Percentiles rank a stretch among this genome's conserved stretches.
Evolutionary conservation across 1,140 invertebrate species (phyloP).

Genomic region (Drosophila funebris): DNA sequence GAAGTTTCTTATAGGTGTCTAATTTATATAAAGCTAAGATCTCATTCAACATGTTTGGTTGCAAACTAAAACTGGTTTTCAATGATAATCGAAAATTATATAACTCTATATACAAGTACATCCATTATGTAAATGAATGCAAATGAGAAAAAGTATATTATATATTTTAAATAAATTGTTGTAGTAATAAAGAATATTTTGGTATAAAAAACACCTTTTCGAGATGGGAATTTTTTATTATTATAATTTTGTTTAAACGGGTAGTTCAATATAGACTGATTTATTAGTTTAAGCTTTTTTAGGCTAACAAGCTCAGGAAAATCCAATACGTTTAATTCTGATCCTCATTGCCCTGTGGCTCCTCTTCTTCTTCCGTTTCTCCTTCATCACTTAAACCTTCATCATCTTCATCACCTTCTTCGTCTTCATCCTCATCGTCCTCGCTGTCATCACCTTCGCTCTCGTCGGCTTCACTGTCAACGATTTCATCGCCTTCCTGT

Average conservation of each 20-base stretch:
- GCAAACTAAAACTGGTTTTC: not conserved
- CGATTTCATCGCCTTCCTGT: not conserved
- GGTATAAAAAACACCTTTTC: too few species aligned
- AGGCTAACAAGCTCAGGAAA: not conserved
- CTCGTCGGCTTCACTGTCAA: not conserved
- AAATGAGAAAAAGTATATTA: too few species aligned
- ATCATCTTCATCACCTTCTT: not conserved
- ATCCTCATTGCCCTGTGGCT: not conserved
- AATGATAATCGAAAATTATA: not conserved
- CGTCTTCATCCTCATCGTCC: not conserved
- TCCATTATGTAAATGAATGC: too few species aligned
- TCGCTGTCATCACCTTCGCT: not conserved
- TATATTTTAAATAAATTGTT: too few species aligned
- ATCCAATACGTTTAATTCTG: slow-evolving; percentile 6
- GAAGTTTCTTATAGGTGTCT: not conserved
- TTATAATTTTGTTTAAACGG: too few species aligned
- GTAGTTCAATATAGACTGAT: not conserved
- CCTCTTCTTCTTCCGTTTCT: not conserved
- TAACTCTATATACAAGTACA: too few species aligned
- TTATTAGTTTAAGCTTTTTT: not conserved
- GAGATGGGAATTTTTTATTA: not conserved
- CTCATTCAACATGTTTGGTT: not conserved
- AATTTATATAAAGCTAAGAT: slow-evolving; percentile 2
- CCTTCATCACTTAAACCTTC: not conserved
- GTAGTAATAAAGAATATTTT: too few species aligned